phyloP scores from a whole-genome alignment of 2,113 vertebrate species.

The Ptilonorhynchus violaceus region DNA sequence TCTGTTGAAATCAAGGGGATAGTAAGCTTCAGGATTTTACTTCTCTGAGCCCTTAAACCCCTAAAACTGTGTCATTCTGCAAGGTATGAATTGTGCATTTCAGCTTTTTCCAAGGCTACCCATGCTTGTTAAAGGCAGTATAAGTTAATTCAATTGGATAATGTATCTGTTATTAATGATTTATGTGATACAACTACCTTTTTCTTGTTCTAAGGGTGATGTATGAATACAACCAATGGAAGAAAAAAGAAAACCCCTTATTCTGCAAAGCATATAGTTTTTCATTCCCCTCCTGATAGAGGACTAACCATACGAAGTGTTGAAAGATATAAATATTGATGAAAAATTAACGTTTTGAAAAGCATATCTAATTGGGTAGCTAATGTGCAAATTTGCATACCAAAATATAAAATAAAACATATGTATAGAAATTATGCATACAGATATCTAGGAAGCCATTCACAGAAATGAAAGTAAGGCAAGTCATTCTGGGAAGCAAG shows the following conservation, averaged over 20 bases:
- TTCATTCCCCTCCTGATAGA: neutral
- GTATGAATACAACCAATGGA: neutral
- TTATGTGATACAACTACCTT: neutral
- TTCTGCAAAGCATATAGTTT: neutral
- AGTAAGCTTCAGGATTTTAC: neutral
- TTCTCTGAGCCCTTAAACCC: neutral
- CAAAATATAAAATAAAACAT: neutral
- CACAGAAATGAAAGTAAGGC: neutral
- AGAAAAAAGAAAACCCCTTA: neutral
- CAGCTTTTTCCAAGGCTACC: neutral
- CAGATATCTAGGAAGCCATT: neutral
- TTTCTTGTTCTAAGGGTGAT: neutral
- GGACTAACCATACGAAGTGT: neutral
- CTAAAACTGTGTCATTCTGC: neutral
- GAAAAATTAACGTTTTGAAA: neutral
- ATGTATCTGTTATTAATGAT: neutral
- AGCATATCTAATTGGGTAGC: neutral
- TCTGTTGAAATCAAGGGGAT: neutral
- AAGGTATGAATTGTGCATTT: neutral
- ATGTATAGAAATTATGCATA: neutral
- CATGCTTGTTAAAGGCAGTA: neutral
- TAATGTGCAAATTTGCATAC: neutral
- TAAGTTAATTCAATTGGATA: neutral
- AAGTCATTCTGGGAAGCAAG: neutral
- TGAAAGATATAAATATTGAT: neutral